A percentile compares a stretch with the other conserved stretches of the same genome.
Evolutionary conservation across 2,797 vertebrate species (phyloP).

Genomic region (Notolabrus celidotus): DNA sequence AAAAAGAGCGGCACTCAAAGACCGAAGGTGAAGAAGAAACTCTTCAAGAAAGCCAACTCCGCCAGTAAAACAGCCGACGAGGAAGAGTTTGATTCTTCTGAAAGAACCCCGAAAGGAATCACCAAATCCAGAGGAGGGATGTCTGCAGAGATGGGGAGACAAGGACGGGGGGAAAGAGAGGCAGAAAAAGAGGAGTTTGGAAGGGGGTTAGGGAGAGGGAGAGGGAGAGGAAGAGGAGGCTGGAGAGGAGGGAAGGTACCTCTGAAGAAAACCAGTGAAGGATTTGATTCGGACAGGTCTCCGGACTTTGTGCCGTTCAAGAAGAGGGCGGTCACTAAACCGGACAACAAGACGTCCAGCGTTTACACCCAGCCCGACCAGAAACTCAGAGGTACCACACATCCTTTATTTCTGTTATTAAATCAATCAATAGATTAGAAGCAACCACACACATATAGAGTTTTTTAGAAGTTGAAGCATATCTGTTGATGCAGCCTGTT

Average conservation of each 20-base stretch:
- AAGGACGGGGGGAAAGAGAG: accelerated
- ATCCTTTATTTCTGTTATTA: too few species aligned
- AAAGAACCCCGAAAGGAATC: not conserved
- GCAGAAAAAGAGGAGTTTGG: not conserved
- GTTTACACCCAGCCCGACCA: conserved; percentile 75
- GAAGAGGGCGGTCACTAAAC: conserved; percentile 40
- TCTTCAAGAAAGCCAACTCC: conserved; percentile 6
- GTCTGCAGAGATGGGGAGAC: too few species aligned
- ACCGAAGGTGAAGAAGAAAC: conserved; percentile 1
- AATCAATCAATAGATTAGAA: too few species aligned
- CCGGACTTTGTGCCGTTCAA: conserved; percentile 42
- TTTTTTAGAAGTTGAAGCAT: too few species aligned
- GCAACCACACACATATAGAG: too few species aligned
- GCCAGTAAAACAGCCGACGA: not conserved
- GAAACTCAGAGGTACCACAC: conserved; percentile 69
- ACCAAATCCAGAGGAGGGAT: not conserved
- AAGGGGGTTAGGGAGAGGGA: not conserved
- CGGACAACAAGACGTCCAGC: conserved; percentile 28
- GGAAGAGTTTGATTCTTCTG: not conserved
- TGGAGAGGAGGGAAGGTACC: conserved; percentile 20
- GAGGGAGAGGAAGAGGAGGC: too few species aligned
- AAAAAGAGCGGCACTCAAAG: too few species aligned
- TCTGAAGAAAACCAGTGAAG: conserved; percentile 26
- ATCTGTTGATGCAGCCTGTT: not conserved
- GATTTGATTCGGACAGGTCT: conserved; percentile 3